Conservation (phyloP, 2,888 invertebrate species). For the Linhomoeus sp. region DNA sequence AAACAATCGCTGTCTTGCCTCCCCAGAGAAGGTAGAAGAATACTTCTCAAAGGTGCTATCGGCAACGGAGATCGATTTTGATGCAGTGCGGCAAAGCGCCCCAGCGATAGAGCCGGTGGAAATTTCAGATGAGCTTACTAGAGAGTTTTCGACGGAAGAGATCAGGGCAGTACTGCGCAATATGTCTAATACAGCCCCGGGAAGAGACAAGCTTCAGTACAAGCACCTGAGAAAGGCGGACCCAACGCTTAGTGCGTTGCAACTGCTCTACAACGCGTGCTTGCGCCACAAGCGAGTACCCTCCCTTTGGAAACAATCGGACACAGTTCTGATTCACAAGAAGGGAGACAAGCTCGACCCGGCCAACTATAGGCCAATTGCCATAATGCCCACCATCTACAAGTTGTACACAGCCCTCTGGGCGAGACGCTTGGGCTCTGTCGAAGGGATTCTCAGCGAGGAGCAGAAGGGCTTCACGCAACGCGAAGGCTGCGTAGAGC, state of each 20-base stretch:
- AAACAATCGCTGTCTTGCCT: not conserved
- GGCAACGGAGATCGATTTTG: not conserved
- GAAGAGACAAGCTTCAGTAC: not conserved
- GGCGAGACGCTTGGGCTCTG: not conserved
- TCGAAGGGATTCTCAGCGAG: slow-evolving; percentile 9
- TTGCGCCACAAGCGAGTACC: slow-evolving; percentile 7
- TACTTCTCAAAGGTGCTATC: not conserved
- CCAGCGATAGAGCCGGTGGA: not conserved
- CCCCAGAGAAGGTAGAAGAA: not conserved
- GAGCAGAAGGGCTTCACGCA: slow-evolving; percentile 28
- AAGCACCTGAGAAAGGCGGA: not conserved
- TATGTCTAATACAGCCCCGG: slow-evolving; percentile 1
- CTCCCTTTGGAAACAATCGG: slow-evolving; percentile 8
- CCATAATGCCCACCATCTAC: slow-evolving; percentile 9
- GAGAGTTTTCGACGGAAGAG: not conserved
- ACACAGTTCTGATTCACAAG: slow-evolving; percentile 14
- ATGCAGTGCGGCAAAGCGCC: not conserved
- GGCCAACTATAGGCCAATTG: slow-evolving; percentile 16
- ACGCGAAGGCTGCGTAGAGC: slow-evolving; percentile 12
- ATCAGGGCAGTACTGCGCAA: not conserved
- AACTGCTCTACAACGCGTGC: not conserved
- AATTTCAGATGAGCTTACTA: not conserved
- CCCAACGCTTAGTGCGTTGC: no score
- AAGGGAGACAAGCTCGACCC: slow-evolving; percentile 15
- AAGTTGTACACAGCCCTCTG: slow-evolving; percentile 9